Base-by-base conservation (phyloP, 2,113 vertebrate species). In the Hemichromis elongatus region DNA sequence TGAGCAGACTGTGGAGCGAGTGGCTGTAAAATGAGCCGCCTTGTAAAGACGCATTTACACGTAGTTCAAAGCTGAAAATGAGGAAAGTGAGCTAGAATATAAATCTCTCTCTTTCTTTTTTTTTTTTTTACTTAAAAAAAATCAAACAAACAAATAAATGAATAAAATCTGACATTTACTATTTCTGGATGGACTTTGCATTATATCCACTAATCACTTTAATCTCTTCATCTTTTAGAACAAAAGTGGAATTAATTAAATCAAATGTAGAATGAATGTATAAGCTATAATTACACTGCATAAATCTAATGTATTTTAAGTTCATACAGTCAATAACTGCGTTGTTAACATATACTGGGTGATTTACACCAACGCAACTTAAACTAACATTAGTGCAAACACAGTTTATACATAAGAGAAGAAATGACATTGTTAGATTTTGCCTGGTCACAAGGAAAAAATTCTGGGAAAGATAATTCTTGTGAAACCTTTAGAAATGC, bases 291-390 rank as follows among this genome's bases (percentile, higher is more conserved):
- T 5, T 8, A 45, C 21, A 26, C 2, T 1, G 42, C 19, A 50
- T 50, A 7, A 10, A 28, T 30, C 9, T 30, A 11, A 50, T 30
- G 16, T 30, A 50, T 50, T 30, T 30, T 50, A 26, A 45, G 40
- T 70, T 59, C 59, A 55, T 55, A 47, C n/a, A 47, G 79, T 66
- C 54, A 85, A 47, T 83, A 77, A 35, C 80, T 88, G 19, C 84
- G 84, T 82, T 90, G 57, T 92, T 80, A 87, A 94, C 89, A 75
- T 94, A 94, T 90, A 87, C 92, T 87, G 82, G 84, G 87, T 80
- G 80, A 90, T 83, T 80, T 81, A 18, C 26, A 59, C 84, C 55
- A 80, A 30, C 77, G 21, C 52, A 78, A 56, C 79, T 40, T 57
- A 19, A 77, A 77, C 9, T 19, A 73, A 81, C 37, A 61, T 11